Conservation (phyloP, 2,113 vertebrate species). For the Zosterops hypoxanthus region DNA sequence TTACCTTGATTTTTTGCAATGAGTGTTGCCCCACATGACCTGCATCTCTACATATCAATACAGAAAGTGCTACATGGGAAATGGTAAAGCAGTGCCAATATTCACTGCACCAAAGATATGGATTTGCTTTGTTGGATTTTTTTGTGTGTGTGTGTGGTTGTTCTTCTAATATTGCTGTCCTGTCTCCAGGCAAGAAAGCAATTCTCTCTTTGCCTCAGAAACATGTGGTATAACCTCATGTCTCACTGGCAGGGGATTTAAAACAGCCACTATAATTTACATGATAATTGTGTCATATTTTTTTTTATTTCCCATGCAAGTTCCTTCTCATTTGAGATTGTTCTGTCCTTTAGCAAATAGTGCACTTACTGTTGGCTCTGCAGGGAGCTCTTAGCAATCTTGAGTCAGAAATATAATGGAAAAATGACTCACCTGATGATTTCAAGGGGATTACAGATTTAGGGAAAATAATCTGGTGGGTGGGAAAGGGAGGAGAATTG, state of each 20-base stretch:
- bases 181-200: constrained; percentile 49
- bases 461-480: constrained; percentile 8
- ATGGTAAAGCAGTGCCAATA: neutral
- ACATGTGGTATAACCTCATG: constrained; percentile 20
- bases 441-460: constrained; percentile 44
- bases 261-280: constrained; percentile 43
- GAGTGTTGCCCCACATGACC: neutral
- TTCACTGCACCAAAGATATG: neutral
- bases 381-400: neutral
- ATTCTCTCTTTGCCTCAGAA: constrained; percentile 31
- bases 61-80: neutral
- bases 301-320: constrained; percentile 21
- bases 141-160: neutral
- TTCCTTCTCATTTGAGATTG: constrained; percentile 14
- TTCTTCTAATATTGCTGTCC: constrained; percentile 19
- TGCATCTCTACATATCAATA: neutral
- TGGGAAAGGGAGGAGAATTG: neutral
- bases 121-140: neutral
- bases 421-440: constrained; percentile 40
- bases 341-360: constrained; percentile 32
- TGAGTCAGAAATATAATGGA: constrained; percentile 10
- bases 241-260: constrained; percentile 51
- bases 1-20: neutral
- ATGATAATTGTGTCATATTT: constrained; percentile 47
- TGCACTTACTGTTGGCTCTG: constrained; percentile 14